These are phyloP conservation scores for Mus minutoides DNA, from an alignment of 2,797 vertebrate genomes.

Conservation along the genomic window DNA sequence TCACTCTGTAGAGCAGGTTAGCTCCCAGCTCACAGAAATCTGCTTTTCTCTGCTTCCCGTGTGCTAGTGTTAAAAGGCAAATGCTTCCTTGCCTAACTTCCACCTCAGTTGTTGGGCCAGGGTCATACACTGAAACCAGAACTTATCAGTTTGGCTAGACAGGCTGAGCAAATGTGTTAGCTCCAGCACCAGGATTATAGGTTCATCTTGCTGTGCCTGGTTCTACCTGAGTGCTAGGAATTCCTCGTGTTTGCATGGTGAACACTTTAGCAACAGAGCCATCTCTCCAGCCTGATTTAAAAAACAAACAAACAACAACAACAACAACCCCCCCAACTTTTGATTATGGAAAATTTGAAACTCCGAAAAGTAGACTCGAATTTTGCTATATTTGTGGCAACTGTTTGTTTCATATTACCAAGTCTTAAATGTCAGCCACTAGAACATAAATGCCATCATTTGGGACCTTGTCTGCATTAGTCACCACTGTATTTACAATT, in stretches of 20 bases:
- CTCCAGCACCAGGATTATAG: background rate
- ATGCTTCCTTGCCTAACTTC: background rate
- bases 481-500: conserved; percentile 52
- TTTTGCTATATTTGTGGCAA: conserved; percentile 3
- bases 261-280: background rate
- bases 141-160: background rate
- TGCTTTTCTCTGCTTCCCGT: background rate
- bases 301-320: too few species aligned
- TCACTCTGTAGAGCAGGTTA: background rate
- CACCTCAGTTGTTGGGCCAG: background rate
- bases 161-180: background rate
- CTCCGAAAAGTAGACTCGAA: conserved; percentile 3
- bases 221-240: background rate
- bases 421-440: conserved; percentile 57
- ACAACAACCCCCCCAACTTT: too few species aligned
- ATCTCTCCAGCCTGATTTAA: background rate
- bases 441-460: conserved; percentile 58
- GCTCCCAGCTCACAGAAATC: background rate
- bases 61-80: background rate
- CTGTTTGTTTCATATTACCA: conserved; percentile 53
- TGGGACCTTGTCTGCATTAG: conserved; percentile 56
- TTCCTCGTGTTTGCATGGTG: background rate
- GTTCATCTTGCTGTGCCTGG: background rate
- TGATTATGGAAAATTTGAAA: conserved; percentile 56
- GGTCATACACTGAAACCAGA: background rate